Base-by-base conservation (phyloP, 2,888 invertebrate species). In the Drosophila meridiana region DNA sequence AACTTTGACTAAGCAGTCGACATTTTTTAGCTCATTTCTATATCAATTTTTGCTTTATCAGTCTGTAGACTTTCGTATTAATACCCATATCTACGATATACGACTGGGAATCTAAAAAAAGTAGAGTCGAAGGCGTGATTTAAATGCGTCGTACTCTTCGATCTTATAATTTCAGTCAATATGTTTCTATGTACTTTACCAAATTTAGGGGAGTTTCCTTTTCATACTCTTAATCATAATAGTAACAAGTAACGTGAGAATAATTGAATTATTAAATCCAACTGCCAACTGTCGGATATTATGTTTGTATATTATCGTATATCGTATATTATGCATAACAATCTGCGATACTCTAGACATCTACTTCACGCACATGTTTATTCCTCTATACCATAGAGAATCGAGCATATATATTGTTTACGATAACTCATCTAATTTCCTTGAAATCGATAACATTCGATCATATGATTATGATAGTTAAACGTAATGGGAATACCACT, bases 1-100 rank as follows among this genome's bases (percentile, higher is more conserved):
- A 61, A 55, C 43, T 66, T 45, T 65, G 67, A 89, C 84, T 89
- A 66, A 73, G 66, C 53, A 57, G 13, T 50, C 52, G 53, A 71
- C 56, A 47, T 48, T 56, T 70, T 28, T 20, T 45, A 34, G 43
- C 13, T 42, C 45, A 43, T 34, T 26, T 47, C 76, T 26, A 62
- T 76, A 80, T 76, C 70, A 59, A 58, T 47, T 45, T 42, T 4
- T 13, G 36, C 42, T 65, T 47, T 73, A 62, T 64, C 67, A 42
- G 47, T 42, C 26, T 53, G 52, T 57, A 68, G 69, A 58, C 20
- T 62, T 50, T 59, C 50, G 57, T 69, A n/a, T 30, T 56, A 60
- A 69, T 62, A 56, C 47, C 43, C 60, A 62, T 57, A 66, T 57
- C 52, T 60, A 50, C 47, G 59, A 59, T 34, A 47, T n/a, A 36